Conservation (phyloP, 2,888 invertebrate genomes). For the Chorisops tibialis region DNA sequence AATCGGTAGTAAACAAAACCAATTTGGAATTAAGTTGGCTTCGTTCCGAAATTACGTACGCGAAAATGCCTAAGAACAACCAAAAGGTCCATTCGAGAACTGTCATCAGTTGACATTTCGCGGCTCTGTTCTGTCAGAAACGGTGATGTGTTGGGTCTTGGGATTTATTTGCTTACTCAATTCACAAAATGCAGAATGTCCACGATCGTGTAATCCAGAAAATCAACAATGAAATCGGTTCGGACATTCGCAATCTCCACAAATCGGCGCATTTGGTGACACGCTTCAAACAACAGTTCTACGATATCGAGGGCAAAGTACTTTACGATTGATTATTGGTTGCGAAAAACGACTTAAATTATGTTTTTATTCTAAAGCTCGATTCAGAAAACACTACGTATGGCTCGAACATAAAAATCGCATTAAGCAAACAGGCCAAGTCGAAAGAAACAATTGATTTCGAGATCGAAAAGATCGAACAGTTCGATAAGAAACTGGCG, state of each 20-base stretch:
- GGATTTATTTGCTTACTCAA: not conserved
- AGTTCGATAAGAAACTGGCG: slow-evolving; percentile 51
- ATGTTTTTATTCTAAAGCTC: slow-evolving; percentile 53
- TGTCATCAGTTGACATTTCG: too few relatives aligned
- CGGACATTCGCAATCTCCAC: slow-evolving; percentile 55
- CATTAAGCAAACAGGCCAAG: slow-evolving; percentile 61
- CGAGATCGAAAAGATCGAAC: slow-evolving; percentile 54
- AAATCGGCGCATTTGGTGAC: slow-evolving; percentile 55
- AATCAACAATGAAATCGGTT: slow-evolving; percentile 57
- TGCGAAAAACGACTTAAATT: slow-evolving; percentile 11
- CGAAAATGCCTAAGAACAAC: too few relatives aligned
- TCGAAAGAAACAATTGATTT: slow-evolving; percentile 52
- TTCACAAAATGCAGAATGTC: slow-evolving; percentile 38
- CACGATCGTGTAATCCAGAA: slow-evolving; percentile 52
- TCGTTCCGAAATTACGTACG: too few relatives aligned
- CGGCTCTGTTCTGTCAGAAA: not conserved
- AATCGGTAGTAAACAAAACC: too few relatives aligned
- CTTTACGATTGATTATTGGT: too few relatives aligned
- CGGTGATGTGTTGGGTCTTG: not conserved
- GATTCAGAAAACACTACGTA: slow-evolving; percentile 61
- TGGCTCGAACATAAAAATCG: slow-evolving; percentile 62
- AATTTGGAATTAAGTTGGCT: too few relatives aligned
- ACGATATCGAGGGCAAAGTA: slow-evolving; percentile 42
- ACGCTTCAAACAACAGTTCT: slow-evolving; percentile 42
- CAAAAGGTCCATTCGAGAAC: too few relatives aligned